Evolutionary conservation across 2,888 invertebrate species (phyloP), one percentile per base, ranked within the genome.

Genomic region (Parelbella ahira): DNA sequence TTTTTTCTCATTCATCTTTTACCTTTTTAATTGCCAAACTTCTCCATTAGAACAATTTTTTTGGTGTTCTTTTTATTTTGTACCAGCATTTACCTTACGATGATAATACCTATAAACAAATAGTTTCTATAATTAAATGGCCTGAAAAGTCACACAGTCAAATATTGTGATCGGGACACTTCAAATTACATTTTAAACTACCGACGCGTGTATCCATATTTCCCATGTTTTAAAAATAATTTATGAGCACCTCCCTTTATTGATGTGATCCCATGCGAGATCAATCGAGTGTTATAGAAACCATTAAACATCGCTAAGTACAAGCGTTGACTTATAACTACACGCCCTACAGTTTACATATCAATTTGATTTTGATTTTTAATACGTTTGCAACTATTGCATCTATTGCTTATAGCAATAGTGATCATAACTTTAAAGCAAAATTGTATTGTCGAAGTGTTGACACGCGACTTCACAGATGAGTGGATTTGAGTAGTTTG

Each of bases 231-330:
- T 63, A 60, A 51, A 47, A 45, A 63, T 60, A 68, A 69, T 70
- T 69, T 74, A 76, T 64, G 55, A 65, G 49, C 52, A 50, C 54
- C 58, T 60, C 52, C 57, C 60, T 59, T 53, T 53, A 49, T 57
- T 54, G 32, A 57, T 67, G 72, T 72, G 68, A 68, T 57, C 48
- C 60, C 73, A 81, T 73, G 76, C 81, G 69, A 70, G 67, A 72
- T 79, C 78, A 84, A 86, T 84, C 79, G 81, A 69, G 67, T 86
- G 83, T 84, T 79, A 81, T 73, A 63, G 57, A 81, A 81, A 78
- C 81, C 81, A 83, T 82, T 83, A 71, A 79, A 80, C 75, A 77
- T 64, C 49, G 56, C 68, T 72, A 72, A 73, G 76, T 63, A 67
- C 60, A 57, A 56, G 52, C 73, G 41, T 41, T 33, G 41, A 41